Base-by-base conservation (phyloP, 1,140 invertebrate genomes). In the Maniola jurtina region DNA sequence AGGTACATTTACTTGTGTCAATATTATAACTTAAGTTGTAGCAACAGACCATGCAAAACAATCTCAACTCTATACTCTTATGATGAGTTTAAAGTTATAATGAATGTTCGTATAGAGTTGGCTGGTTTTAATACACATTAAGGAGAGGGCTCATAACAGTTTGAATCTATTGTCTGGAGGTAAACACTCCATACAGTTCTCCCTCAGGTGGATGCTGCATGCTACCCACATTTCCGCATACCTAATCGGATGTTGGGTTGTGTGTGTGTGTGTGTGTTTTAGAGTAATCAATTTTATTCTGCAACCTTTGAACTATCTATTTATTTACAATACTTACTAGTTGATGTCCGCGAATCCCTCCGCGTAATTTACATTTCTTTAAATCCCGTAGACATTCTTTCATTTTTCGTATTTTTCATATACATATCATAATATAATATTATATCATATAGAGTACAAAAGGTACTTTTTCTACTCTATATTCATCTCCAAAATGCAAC, bases 101-200 rank as follows among this genome's bases (percentile, higher is more conserved):
- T 34, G 55, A 16, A 35, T 5, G 13, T 33, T 35, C 6, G 54
- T 33, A 42, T 11, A 48, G 59, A 60, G 25, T 68, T 68, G 52
- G 38, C 56, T 68, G 61, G 55, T 42, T 68, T 63, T 63, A 59
- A 54, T 59, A 68, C 45, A 62, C 60, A 54, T 48, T 61, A 62
- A 62, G 54, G 52, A 45, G 25, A 47, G 78, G 80, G 78, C 74
- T 79, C 73, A 80, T 80, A 79, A 77, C 74, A 83, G 80, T 83
- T 80, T 79, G 71, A 71, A 82, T 79, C 66, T 77, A 84, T 82
- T 85, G 83, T 85, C 82, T 85, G 81, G 78, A 79, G 71, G 80
- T 79, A 85, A 85, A 86, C 83, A 86, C 73, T 71, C 64, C 42
- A 71, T 71, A 72, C 73, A n/a, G 72, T 81, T 76, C 75, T 72